Percentiles rank a stretch among this genome's conserved stretches.
Evolutionary conservation across 2,797 vertebrate species (phyloP).

Genomic region (Chelmon rostratus): DNA sequence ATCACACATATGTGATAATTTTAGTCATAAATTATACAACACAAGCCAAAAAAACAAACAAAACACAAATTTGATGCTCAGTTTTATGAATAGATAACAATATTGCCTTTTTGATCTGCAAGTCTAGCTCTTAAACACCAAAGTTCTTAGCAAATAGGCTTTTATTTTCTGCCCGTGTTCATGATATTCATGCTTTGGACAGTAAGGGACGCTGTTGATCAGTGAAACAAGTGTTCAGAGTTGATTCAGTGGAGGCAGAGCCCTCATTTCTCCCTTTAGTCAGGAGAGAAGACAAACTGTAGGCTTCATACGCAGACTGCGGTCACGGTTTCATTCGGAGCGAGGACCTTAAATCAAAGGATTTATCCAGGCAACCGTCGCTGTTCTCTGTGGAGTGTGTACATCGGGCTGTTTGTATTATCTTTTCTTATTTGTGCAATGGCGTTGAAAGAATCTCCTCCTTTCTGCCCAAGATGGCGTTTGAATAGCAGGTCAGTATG

Average conservation of each 20-base stretch:
- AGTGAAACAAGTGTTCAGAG: conserved; percentile 26
- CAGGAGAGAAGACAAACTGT: neutral
- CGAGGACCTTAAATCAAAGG: neutral
- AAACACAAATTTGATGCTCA: neutral
- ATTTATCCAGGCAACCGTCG: neutral
- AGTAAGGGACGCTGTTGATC: conserved; percentile 69
- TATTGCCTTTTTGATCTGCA: neutral
- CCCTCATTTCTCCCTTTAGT: neutral
- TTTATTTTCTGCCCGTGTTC: neutral
- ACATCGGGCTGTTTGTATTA: too few relatives aligned
- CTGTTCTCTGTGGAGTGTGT: neutral
- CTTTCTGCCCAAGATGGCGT: conserved; percentile 36
- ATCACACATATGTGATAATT: neutral
- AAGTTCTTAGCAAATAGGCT: neutral
- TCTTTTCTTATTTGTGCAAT: neutral
- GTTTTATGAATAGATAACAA: neutral
- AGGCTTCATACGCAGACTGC: neutral
- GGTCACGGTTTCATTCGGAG: neutral
- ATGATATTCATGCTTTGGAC: conserved; percentile 47
- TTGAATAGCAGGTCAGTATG: conserved; percentile 5
- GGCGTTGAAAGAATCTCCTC: conserved; percentile 15
- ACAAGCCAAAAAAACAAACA: neutral
- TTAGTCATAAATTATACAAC: neutral
- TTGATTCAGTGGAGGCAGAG: conserved; percentile 18
- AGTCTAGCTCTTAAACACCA: fast-evolving